Conservation (phyloP, 2,113 vertebrate species). For the Egretta garzetta region DNA sequence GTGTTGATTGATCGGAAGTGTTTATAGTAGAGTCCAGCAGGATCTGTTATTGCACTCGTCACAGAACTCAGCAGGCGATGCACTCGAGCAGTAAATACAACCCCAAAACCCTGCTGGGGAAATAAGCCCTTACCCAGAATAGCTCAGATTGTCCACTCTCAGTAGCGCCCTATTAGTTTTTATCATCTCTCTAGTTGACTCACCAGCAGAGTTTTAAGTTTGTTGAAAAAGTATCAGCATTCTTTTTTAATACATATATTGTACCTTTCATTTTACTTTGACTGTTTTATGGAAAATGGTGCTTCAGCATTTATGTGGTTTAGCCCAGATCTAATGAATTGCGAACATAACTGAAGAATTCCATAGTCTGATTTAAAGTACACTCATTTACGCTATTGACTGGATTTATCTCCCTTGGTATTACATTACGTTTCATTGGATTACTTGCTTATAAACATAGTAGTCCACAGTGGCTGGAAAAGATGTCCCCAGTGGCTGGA, state of each 20-base stretch:
- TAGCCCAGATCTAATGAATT: background rate
- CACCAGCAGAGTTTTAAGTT: background rate
- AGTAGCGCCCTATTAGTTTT: background rate
- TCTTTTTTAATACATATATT: background rate
- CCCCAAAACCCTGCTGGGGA: background rate
- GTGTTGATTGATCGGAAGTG: background rate
- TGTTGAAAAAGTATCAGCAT: background rate
- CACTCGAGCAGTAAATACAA: background rate
- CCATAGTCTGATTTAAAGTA: background rate
- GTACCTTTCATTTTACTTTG: background rate
- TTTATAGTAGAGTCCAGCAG: conserved; percentile 12
- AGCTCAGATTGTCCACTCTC: background rate
- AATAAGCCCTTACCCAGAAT: background rate
- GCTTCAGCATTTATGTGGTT: background rate
- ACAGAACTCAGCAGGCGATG: background rate
- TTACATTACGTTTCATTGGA: background rate
- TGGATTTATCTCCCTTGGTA: background rate
- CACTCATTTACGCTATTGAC: background rate
- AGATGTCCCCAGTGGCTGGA: background rate
- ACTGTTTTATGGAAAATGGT: background rate
- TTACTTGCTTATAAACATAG: background rate
- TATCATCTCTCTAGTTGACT: background rate
- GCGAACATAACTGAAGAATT: background rate
- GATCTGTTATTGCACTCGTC: background rate
- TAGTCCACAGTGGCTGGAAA: background rate